These are phyloP conservation scores for Mirza zaza DNA, from an alignment of 2,113 vertebrate genomes.

Conservation along the genomic window DNA sequence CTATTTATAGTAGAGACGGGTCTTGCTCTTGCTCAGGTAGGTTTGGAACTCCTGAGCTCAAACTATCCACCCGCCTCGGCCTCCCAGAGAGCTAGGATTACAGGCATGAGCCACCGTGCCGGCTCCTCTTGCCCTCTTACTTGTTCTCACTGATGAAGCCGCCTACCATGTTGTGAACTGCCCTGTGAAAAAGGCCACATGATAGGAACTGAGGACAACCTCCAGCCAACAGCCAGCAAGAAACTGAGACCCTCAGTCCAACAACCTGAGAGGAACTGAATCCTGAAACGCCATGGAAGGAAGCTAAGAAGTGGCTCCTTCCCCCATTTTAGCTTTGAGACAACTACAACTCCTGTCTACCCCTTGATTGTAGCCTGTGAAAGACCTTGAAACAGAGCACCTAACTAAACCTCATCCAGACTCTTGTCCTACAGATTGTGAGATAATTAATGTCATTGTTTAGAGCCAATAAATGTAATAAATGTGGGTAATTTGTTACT, in stretches of 20 bases:
- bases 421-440: background rate
- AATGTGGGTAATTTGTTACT: background rate
- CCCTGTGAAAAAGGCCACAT: background rate
- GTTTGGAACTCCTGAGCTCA: too few relatives aligned
- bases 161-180: background rate
- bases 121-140: background rate
- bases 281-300: too few relatives aligned
- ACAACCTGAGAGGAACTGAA: background rate
- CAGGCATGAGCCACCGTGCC: too few relatives aligned
- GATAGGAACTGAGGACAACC: background rate
- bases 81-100: too few relatives aligned
- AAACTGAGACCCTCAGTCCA: background rate
- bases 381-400: background rate
- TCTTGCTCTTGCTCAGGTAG: too few relatives aligned
- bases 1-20: too few relatives aligned
- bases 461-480: background rate
- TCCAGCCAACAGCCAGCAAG: background rate
- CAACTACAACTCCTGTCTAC: background rate
- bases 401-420: background rate
- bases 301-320: background rate
- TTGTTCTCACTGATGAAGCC: background rate
- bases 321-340: background rate
- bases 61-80: too few relatives aligned
- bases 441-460: background rate
- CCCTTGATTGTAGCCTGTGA: background rate